Percentiles rank a stretch among this genome's conserved stretches.
phyloP scores from a whole-genome alignment of 2,797 vertebrate genomes.

The Scolopax bukidnonensis region DNA sequence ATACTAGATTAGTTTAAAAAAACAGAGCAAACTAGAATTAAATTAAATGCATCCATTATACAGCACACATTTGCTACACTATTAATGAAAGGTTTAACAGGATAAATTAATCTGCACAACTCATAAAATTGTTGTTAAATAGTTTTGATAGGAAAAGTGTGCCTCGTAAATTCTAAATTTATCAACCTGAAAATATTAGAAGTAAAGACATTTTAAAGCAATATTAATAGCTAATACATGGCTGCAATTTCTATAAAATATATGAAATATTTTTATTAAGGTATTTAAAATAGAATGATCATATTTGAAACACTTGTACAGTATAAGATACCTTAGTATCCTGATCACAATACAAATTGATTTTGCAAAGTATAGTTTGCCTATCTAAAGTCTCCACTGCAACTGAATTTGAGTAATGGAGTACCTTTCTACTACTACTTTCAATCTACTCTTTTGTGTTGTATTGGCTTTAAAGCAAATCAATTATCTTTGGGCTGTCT shows the following conservation, averaged over 20 bases:
- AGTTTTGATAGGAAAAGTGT: background rate
- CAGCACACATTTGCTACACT: background rate
- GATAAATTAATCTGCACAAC: background rate
- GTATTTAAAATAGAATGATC: background rate
- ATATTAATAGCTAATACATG: background rate
- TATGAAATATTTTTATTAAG: background rate
- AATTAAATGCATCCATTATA: background rate
- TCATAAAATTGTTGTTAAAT: background rate
- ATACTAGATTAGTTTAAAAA: background rate
- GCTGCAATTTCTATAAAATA: background rate
- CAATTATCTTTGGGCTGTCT: background rate
- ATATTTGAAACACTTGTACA: background rate
- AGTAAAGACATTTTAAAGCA: background rate
- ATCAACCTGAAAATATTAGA: background rate
- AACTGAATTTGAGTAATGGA: background rate
- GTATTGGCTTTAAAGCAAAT: background rate
- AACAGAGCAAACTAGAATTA: background rate
- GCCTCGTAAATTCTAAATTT: background rate
- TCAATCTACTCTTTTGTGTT: background rate
- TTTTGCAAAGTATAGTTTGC: background rate
- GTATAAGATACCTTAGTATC: background rate
- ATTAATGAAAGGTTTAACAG: background rate
- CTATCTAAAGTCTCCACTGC: background rate
- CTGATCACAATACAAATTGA: background rate
- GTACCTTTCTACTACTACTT: background rate